A percentile compares a stretch with the other conserved stretches of the same genome.
Evolutionary conservation across 2,888 invertebrate species (phyloP).

Genomic region (Erebia palarica): DNA sequence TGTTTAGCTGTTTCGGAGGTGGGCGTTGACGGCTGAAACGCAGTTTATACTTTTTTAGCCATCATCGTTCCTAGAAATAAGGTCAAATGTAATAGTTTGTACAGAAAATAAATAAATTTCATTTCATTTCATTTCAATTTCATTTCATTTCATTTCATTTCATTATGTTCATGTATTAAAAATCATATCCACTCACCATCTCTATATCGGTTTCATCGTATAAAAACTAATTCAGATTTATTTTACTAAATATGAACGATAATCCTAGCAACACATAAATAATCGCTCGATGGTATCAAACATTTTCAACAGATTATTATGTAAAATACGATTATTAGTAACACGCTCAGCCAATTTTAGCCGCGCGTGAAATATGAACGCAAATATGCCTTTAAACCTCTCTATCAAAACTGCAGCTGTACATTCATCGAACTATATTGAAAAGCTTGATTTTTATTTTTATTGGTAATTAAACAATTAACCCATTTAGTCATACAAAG

Average conservation of each 20-base stretch:
- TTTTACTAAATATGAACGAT: background rate
- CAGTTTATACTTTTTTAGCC: too few species aligned
- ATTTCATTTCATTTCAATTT: too few species aligned
- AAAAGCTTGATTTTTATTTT: constrained; percentile 71
- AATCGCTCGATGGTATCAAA: constrained; percentile 1
- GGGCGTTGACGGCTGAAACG: too few species aligned
- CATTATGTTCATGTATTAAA: too few species aligned
- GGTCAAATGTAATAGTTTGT: too few species aligned
- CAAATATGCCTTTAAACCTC: constrained; percentile 41
- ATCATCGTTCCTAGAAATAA: too few species aligned
- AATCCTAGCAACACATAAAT: constrained; percentile 9
- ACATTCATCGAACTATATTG: constrained; percentile 45
- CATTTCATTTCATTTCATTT: too few species aligned
- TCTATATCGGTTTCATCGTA: too few species aligned
- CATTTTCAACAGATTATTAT: background rate
- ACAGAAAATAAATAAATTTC: too few species aligned
- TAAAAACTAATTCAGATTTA: background rate
- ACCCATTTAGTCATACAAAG: constrained; percentile 70
- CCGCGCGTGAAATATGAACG: constrained; percentile 37
- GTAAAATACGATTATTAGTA: constrained; percentile 10
- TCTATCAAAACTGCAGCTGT: constrained; percentile 41
- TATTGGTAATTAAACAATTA: constrained; percentile 82
- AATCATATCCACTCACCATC: too few species aligned
- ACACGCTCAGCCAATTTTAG: constrained; percentile 34
- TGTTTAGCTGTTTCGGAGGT: too few species aligned